These are phyloP conservation scores for Turritopsis dohrnii DNA, from an alignment of 30 jellyfish, hydroid and myxozoan species.

Conservation along the genomic window DNA sequence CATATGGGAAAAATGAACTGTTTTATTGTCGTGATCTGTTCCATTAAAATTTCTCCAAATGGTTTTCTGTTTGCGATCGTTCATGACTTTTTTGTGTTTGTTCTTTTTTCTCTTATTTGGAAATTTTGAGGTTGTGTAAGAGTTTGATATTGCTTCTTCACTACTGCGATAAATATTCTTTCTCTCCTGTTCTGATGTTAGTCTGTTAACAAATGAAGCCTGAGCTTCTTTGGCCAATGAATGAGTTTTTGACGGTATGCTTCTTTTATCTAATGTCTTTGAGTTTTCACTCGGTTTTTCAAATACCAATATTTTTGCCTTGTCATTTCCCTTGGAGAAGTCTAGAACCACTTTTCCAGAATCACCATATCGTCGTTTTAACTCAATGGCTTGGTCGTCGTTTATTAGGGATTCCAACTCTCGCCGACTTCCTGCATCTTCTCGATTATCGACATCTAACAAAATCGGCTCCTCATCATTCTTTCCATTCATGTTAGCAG, in stretches of 20 bases:
- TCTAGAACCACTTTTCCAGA: conserved; percentile 85
- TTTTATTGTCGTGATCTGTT: neutral
- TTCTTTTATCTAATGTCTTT: neutral
- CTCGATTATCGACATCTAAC: conserved; percentile 21
- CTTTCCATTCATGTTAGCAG: conserved; percentile 14
- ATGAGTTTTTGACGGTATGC: neutral
- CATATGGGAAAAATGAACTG: neutral
- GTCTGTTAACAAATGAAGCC: neutral
- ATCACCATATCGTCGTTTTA: conserved; percentile 54
- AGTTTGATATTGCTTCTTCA: neutral
- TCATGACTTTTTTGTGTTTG: conserved; percentile 3
- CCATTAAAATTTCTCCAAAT: neutral
- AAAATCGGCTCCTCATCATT: conserved; percentile 29
- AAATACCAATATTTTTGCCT: conserved; percentile 83
- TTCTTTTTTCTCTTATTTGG: conserved; percentile 32
- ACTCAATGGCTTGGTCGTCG: conserved; percentile 79
- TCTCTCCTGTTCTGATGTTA: neutral
- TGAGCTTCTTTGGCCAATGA: neutral
- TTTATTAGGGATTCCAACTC: conserved; percentile 27
- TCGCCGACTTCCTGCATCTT: conserved; percentile 10
- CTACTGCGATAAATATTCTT: neutral
- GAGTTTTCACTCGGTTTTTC: conserved; percentile 14
- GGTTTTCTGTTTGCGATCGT: neutral
- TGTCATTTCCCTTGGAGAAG: conserved; percentile 79
- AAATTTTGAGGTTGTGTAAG: neutral